These are phyloP conservation scores for Spicauda simplicius DNA, from an alignment of 2,888 invertebrate species.

Conservation along the genomic window DNA sequence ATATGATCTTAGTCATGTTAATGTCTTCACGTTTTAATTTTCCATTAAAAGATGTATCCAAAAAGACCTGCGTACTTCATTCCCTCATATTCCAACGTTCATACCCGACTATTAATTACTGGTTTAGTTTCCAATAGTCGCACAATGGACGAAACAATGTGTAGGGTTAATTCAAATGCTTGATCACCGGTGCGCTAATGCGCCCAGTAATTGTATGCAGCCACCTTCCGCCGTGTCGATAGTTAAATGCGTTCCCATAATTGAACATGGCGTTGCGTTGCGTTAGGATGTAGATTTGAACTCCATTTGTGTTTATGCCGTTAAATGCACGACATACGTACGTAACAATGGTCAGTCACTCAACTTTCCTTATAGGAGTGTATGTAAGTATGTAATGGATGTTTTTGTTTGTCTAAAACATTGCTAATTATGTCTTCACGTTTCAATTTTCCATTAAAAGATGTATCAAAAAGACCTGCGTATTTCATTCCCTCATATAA, in stretches of 20 bases:
- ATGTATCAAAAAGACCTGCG: no score
- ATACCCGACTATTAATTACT: background rate
- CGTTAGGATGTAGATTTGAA: conserved; percentile 5
- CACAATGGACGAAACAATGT: background rate
- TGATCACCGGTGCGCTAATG: background rate
- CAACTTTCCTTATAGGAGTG: no score
- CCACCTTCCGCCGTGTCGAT: background rate
- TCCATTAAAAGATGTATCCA: no score
- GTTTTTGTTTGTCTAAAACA: no score
- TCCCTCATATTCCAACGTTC: background rate
- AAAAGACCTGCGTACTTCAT: no score
- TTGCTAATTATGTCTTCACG: no score
- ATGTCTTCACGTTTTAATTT: background rate
- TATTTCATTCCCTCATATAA: no score
- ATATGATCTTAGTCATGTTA: no score
- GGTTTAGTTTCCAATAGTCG: background rate
- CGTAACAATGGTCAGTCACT: no score
- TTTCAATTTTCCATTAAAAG: no score
- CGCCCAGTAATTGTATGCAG: background rate
- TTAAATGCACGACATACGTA: no score
- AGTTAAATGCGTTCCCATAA: conserved; percentile 4
- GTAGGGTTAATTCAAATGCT: background rate
- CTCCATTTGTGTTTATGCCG: background rate
- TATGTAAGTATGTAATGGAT: no score
- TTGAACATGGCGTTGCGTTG: conserved; percentile 6